These are phyloP conservation scores for Cliona cf. orientalis DNA, from an alignment of 37 sponge, comb jelly and placozoan species.

Conservation along the genomic window DNA sequence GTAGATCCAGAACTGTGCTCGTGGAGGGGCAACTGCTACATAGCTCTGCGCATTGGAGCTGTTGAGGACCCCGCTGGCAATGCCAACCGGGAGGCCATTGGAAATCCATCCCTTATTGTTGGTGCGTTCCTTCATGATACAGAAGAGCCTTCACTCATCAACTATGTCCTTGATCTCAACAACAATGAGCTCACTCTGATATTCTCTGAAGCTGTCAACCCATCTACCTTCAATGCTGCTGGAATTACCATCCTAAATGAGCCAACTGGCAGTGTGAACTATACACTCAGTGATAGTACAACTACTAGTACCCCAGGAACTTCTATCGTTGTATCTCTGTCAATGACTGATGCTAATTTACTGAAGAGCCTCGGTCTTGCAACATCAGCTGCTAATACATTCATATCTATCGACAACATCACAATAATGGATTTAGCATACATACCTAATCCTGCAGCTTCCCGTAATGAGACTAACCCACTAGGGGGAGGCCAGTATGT, in stretches of 20 bases:
- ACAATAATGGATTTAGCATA: conserved; percentile 73
- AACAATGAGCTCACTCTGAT: conserved; percentile 46
- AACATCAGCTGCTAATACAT: conserved; percentile 1
- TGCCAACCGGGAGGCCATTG: neutral
- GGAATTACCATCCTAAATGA: conserved; percentile 71
- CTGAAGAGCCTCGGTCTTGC: conserved; percentile 65
- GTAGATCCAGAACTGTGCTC: conserved; percentile 76
- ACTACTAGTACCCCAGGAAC: conserved; percentile 34
- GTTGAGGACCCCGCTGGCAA: conserved; percentile 78
- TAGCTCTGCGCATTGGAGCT: conserved; percentile 46
- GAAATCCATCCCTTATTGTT: conserved; percentile 62
- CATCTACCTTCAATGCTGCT: conserved; percentile 37
- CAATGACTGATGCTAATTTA: conserved; percentile 59
- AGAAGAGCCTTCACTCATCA: conserved; percentile 48
- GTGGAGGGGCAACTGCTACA: conserved; percentile 92
- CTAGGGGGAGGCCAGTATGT: conserved; percentile 52
- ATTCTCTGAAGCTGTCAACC: conserved; percentile 86
- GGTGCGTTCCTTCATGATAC: conserved; percentile 55
- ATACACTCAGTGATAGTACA: conserved; percentile 64
- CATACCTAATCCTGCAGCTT: conserved; percentile 50
- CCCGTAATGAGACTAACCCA: conserved; percentile 49
- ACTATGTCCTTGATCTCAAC: conserved; percentile 73
- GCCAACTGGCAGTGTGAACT: conserved; percentile 39
- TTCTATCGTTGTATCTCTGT: conserved; percentile 47
- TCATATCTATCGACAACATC: conserved; percentile 48